A percentile compares a stretch with the other conserved stretches of the same genome.
Evolutionary conservation across 53 echinoderm and acorn worm genomes (phyloP).

Genomic region (Zoroaster sp.): DNA sequence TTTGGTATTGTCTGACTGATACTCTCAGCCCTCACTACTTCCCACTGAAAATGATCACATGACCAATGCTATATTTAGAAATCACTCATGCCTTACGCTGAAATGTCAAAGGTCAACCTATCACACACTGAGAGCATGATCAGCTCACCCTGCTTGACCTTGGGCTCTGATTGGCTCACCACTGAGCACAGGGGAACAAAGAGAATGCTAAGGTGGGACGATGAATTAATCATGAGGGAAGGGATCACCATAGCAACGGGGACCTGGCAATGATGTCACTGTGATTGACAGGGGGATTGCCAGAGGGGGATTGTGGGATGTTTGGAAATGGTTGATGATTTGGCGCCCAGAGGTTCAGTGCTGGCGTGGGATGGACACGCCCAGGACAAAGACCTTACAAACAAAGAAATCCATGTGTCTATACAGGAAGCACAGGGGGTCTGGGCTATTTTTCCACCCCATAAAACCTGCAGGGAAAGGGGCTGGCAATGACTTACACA

Average conservation of each 20-base stretch:
- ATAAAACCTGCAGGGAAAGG: slow-evolving; percentile 8
- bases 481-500: background rate
- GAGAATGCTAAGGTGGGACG: slow-evolving; percentile 39
- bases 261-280: slow-evolving; percentile 17
- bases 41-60: slow-evolving; percentile 54
- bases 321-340: slow-evolving; percentile 55
- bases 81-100: slow-evolving; percentile 48
- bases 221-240: slow-evolving; percentile 53
- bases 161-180: slow-evolving; percentile 57
- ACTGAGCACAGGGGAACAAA: slow-evolving; percentile 33
- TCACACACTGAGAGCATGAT: slow-evolving; percentile 82
- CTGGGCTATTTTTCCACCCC: slow-evolving; percentile 25
- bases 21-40: slow-evolving; percentile 25
- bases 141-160: slow-evolving; percentile 50
- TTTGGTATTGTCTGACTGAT: slow-evolving; percentile 11
- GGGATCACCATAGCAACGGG: slow-evolving; percentile 36
- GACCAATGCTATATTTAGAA: slow-evolving; percentile 49
- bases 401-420: slow-evolving; percentile 59
- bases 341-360: slow-evolving; percentile 44
- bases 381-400: slow-evolving; percentile 48
- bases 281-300: slow-evolving; percentile 52
- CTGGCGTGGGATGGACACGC: slow-evolving; percentile 57
- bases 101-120: slow-evolving; percentile 72
- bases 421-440: slow-evolving; percentile 54
- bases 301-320: slow-evolving; percentile 52